Evolutionary conservation across 2,888 invertebrate genomes (phyloP).

Genomic region (Yponomeuta sedellus): DNA sequence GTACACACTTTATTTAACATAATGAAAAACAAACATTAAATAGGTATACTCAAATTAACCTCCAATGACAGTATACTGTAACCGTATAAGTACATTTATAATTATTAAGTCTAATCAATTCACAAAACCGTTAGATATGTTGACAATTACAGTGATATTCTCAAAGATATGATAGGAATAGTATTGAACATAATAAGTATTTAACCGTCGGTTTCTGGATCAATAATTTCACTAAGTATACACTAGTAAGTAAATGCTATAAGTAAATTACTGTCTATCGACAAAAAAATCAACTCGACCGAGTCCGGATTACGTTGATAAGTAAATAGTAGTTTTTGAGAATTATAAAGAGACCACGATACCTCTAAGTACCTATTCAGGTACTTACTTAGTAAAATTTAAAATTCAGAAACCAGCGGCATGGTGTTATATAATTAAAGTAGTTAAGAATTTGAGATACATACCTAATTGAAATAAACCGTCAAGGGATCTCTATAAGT

Average conservation of each 20-base stretch:
- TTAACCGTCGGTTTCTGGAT: neutral
- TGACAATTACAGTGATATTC: conserved; percentile 67
- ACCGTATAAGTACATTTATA: conserved; percentile 68
- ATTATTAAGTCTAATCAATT: conserved; percentile 67
- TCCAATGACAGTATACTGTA: conserved; percentile 65
- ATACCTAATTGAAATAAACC: neutral
- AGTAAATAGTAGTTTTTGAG: too few relatives aligned
- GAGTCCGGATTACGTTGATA: too few relatives aligned
- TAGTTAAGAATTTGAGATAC: too few relatives aligned
- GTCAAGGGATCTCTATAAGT: neutral
- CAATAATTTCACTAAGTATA: too few relatives aligned
- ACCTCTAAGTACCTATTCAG: too few relatives aligned
- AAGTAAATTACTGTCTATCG: too few relatives aligned
- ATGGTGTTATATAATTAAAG: too few relatives aligned
- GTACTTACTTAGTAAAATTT: too few relatives aligned
- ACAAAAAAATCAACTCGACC: too few relatives aligned
- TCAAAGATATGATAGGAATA: conserved; percentile 43
- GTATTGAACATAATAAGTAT: neutral
- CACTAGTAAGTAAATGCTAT: too few relatives aligned
- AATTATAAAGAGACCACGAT: too few relatives aligned
- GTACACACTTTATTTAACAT: conserved; percentile 78
- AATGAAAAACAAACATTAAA: conserved; percentile 71
- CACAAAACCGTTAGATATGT: conserved; percentile 73
- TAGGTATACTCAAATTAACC: conserved; percentile 57
- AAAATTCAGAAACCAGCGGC: too few relatives aligned